Evolutionary conservation across 2,888 invertebrate genomes (phyloP), one percentile per base, ranked within the genome.

Genomic region (Drosophila paramelanica): DNA sequence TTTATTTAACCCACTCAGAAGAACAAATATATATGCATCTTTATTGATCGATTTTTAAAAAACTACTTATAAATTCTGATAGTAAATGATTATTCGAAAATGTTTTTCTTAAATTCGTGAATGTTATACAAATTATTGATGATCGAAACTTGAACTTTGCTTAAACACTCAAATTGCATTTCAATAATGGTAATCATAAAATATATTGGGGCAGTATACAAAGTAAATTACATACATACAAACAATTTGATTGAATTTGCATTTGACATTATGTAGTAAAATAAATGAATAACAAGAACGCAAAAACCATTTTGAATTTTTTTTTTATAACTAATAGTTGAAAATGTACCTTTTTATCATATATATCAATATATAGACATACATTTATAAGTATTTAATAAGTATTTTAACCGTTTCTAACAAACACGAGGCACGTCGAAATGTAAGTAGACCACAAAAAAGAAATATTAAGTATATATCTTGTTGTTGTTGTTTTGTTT

Each of bases 401-500:
- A 86, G 67, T 88, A 77, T 87, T 73, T 89, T 75, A 87, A 89
- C 79, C 79, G 84, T 85, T 89, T 89, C 86, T 85, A 89, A 85
- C 88, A 79, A 88, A 90, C 88, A 81, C 78, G 83, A 88, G 90
- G 88, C 90, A 88, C 88, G 72, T 88, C 71, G 81, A 89, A 89
- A 88, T 89, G 76, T 89, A 85, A 81, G 75, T 87, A 79, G 79
- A 86, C 83, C 79, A 77, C 77, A 81, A 77, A 81, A 77, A 70
- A 59, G 57, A 74, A 74, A 74, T 60, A 67, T 68, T 77, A 60
- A 68, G 27, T 79, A 73, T 71, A 47, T 41, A 77, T 70, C 42
- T 72, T 76, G 72, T 69, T 72, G 58, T 69, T 72, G 58, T 72
- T 76, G 77, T 89, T 84, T 77, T 73, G 57, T 71, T 85, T 85